Conservation (phyloP, 2,113 vertebrate genomes). For the Brachypodius melanocephalos region DNA sequence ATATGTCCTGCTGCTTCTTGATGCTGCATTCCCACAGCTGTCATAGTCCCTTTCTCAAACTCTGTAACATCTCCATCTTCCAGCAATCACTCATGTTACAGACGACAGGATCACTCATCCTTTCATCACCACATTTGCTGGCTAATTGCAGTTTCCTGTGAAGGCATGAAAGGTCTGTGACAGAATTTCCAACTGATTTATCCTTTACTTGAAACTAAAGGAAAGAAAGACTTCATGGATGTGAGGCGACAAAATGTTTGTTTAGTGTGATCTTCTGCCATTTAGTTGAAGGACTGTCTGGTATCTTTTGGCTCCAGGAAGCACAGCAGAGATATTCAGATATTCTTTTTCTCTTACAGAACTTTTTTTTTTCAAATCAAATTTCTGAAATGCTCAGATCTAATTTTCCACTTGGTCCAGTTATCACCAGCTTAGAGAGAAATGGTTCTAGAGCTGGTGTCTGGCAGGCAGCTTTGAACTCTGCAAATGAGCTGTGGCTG, state of each 20-base stretch:
- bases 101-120: neutral
- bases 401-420: neutral
- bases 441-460: neutral
- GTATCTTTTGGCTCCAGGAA: neutral
- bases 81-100: neutral
- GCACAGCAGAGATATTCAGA: neutral
- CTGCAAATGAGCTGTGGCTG: neutral
- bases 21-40: neutral
- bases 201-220: neutral
- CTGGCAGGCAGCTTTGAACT: neutral
- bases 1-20: neutral
- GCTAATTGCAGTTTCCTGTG: neutral
- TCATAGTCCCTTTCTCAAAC: neutral
- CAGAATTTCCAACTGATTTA: neutral
- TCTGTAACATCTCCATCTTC: neutral
- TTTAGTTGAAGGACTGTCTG: neutral
- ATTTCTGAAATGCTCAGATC: neutral
- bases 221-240: neutral
- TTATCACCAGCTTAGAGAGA: neutral
- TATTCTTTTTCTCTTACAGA: neutral
- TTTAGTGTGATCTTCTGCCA: neutral
- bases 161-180: neutral
- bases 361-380: neutral
- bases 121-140: neutral
- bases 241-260: neutral